phyloP scores from a whole-genome alignment of 1,140 invertebrate genomes.

The Lepidurus arcticus region DNA sequence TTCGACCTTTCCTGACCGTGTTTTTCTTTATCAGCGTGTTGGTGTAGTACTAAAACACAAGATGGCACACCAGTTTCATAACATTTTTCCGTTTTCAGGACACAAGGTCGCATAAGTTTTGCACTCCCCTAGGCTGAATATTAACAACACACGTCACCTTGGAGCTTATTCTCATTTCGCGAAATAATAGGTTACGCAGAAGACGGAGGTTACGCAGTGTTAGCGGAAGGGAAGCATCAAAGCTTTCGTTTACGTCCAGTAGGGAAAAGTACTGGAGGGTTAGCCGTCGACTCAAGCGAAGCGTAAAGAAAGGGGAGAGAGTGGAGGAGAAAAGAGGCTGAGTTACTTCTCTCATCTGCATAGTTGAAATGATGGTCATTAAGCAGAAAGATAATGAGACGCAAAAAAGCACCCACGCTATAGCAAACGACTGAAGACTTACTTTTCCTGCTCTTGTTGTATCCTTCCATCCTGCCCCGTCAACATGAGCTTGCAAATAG shows the following conservation, averaged over 20 bases:
- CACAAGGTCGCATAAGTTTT: too few species aligned
- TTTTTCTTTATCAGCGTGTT: background rate
- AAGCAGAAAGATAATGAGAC: slow-evolving; percentile 11
- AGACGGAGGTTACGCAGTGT: too few species aligned
- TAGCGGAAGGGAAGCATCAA: too few species aligned
- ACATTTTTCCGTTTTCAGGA: too few species aligned
- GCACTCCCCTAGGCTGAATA: too few species aligned
- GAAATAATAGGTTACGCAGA: too few species aligned
- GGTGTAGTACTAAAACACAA: too few species aligned
- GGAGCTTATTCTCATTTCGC: too few species aligned
- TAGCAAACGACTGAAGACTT: background rate
- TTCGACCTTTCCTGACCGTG: background rate
- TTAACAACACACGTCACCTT: too few species aligned
- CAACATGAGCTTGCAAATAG: slow-evolving; percentile 21
- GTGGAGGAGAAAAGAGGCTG: background rate
- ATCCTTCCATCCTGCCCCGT: slow-evolving; percentile 4
- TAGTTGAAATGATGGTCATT: slow-evolving; percentile 16
- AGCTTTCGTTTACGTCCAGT: too few species aligned
- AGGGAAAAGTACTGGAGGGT: background rate
- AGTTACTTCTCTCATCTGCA: slow-evolving; percentile 12
- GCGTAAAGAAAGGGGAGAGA: background rate
- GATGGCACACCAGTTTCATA: too few species aligned
- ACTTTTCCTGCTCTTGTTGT: background rate
- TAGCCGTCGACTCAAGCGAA: background rate
- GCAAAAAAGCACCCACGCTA: slow-evolving; percentile 18